A percentile compares a stretch with the other conserved stretches of the same genome.
Conservation (phyloP, 2,888 invertebrate species). For the Scaptomyza cyrtandrae region DNA sequence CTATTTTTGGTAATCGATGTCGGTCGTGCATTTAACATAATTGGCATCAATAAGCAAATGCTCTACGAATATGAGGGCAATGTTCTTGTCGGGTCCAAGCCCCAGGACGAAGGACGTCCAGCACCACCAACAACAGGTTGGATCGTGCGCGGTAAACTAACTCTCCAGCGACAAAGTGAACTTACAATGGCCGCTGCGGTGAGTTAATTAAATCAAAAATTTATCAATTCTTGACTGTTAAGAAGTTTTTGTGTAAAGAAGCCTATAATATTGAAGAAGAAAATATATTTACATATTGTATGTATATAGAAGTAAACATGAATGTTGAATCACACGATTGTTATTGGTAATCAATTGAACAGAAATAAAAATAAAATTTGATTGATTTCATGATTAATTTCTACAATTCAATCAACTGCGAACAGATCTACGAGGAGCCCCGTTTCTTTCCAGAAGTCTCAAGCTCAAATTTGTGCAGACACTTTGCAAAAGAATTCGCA, state of each 20-base stretch:
- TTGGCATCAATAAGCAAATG: conserved; percentile 84
- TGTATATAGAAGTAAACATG: not conserved
- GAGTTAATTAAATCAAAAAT: conserved; percentile 58
- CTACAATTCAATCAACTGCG: conserved; percentile 55
- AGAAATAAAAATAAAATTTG: conserved; percentile 42
- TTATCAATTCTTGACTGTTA: not conserved
- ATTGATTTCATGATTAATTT: conserved; percentile 71
- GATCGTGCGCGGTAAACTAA: conserved; percentile 84
- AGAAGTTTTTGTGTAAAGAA: no score
- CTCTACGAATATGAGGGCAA: conserved; percentile 84
- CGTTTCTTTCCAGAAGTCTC: conserved; percentile 26
- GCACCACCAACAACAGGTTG: conserved; percentile 83
- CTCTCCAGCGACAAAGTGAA: conserved; percentile 81
- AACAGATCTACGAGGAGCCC: not conserved
- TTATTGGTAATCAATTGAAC: conserved; percentile 41
- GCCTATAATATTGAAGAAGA: no score
- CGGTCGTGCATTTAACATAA: conserved; percentile 82
- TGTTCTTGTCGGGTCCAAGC: conserved; percentile 84
- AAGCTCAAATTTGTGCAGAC: conserved; percentile 44
- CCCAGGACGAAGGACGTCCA: conserved; percentile 83
- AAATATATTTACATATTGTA: not conserved
- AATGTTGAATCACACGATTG: conserved; percentile 11
- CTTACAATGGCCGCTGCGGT: conserved; percentile 83
- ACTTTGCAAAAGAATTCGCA: conserved; percentile 65
- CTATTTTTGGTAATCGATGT: conserved; percentile 77